Evolutionary conservation across 2,113 vertebrate genomes (phyloP), one percentile per base, ranked within the genome.

Genomic region (Syngnathoides biaculeatus): DNA sequence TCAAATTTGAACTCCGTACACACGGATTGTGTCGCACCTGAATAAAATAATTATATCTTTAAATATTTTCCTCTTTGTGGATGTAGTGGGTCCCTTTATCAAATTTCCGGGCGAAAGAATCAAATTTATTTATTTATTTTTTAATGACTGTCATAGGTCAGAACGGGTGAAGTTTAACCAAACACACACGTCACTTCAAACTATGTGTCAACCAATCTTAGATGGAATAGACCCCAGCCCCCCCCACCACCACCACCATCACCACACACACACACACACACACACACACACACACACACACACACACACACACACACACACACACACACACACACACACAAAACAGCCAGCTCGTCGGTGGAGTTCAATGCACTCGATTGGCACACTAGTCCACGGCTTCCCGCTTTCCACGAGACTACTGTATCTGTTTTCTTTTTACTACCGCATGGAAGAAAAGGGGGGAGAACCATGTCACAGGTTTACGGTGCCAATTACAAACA

Each of bases 311-410:
- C 52, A 11, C 64, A 20, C 9, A 19, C 3, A 48, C 47, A 9
- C 47, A 56, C 24, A 4, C 52, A 64, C 80, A 64, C 61, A 71
- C 48, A 22, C 56, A 40, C 14, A 6, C 80, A 86, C n/a, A n/a
- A n/a, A n/a, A n/a, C n/a, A n/a, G n/a, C n/a, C n/a, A n/a, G n/a
- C n/a, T n/a, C n/a, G n/a, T n/a, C 82, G 85, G 70, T 83, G 42
- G 26, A 17, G 62, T 47, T 78, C 76, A 83, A 80, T 84, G 73
- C 67, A 60, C 2, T 67, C 50, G 69, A 71, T 80, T 69, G 48
- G 60, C 26, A 5, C 66, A 13, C 35, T 5, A 26, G 19, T 58
- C n/a, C 59, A 40, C 66, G 52, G 56, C 62, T 19, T 66, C 63
- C 65, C 38, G 24, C 48, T 8, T 17, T 26, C 43, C 2, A 19